These are phyloP conservation scores for Cephus runcator DNA, from an alignment of 2,888 invertebrate genomes.

Conservation along the genomic window DNA sequence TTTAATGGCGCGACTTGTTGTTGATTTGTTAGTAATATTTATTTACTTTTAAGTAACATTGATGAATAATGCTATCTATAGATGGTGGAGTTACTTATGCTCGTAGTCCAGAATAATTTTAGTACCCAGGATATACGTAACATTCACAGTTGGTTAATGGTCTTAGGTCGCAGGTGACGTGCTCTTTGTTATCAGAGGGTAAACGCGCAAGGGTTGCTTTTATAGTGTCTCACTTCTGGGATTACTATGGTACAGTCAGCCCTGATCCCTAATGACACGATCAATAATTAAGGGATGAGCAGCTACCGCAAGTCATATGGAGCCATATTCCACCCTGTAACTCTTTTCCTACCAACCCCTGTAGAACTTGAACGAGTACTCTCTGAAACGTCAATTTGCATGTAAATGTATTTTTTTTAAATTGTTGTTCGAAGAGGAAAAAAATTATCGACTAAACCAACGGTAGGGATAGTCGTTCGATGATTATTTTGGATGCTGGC, in stretches of 20 bases:
- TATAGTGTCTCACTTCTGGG: neutral
- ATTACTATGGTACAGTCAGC: neutral
- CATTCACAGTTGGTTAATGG: conserved; percentile 15
- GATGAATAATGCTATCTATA: too few species aligned
- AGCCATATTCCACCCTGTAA: neutral
- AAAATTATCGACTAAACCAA: neutral
- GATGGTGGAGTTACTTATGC: neutral
- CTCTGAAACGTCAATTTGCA: neutral
- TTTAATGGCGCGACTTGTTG: neutral
- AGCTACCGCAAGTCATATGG: neutral
- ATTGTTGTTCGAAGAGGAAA: neutral
- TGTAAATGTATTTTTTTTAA: neutral
- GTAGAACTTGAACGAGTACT: neutral
- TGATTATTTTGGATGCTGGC: conserved; percentile 18
- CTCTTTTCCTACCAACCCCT: neutral
- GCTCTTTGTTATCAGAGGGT: neutral
- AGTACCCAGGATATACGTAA: neutral
- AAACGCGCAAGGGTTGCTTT: neutral
- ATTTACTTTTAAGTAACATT: too few species aligned
- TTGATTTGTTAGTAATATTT: neutral
- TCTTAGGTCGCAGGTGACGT: neutral
- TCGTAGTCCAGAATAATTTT: neutral
- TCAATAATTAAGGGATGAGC: neutral
- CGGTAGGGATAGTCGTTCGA: conserved; percentile 17
- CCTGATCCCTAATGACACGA: conserved; percentile 1